Conservation (phyloP, 2,888 invertebrate genomes). For the Tribolium freemani region DNA sequence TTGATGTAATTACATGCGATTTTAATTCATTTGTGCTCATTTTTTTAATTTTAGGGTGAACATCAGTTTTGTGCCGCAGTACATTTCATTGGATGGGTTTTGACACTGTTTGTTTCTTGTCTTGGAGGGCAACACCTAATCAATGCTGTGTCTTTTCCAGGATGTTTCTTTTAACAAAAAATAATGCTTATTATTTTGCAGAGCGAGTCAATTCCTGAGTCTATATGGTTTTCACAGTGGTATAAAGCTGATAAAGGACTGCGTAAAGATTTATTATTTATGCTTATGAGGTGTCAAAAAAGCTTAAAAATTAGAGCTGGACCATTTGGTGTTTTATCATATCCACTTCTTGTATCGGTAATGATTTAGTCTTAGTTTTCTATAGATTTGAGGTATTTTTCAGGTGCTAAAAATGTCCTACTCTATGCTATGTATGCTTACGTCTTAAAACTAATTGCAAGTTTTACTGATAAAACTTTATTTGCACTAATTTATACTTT, state of each 20-base stretch:
- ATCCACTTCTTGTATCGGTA: conserved; percentile 19
- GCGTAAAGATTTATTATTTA: not conserved
- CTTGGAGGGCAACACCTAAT: conserved; percentile 15
- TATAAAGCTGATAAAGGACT: not conserved
- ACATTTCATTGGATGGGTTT: not conserved
- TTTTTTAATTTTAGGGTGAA: not conserved
- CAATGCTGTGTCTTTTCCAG: not conserved
- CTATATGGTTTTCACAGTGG: conserved; percentile 9
- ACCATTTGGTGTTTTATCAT: conserved; percentile 14
- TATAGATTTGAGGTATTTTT: not conserved
- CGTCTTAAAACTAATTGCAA: not conserved
- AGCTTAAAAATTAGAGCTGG: not conserved
- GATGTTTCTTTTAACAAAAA: too few species aligned
- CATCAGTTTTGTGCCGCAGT: not conserved
- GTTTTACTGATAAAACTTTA: not conserved
- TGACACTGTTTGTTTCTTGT: not conserved
- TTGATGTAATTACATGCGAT: conserved; percentile 1
- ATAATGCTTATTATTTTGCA: conserved; percentile 3
- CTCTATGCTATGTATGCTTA: conserved; percentile 14
- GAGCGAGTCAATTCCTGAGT: not conserved
- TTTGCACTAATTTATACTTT: too few species aligned
- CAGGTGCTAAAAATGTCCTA: conserved; percentile 31
- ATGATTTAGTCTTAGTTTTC: not conserved
- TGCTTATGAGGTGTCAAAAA: conserved; percentile 2
- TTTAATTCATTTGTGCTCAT: not conserved